Conservation (phyloP, 2,888 invertebrate species). For the Gymnocheta viridis region DNA sequence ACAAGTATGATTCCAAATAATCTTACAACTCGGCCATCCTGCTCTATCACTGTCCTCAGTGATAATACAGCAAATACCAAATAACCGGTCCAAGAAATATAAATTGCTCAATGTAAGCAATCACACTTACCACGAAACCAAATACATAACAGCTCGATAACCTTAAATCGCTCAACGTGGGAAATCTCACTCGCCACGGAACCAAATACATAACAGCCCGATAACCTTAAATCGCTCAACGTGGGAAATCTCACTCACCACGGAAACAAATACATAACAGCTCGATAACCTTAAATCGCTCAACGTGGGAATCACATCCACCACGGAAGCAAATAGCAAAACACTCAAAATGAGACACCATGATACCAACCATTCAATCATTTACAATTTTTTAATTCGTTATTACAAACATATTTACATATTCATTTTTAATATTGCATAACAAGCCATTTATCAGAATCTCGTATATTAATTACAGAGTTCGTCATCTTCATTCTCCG, state of each 20-base stretch:
- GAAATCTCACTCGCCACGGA: neutral
- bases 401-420: neutral
- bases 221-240: too few species aligned
- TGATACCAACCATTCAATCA: too few species aligned
- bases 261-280: too few species aligned
- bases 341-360: too few species aligned
- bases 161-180: neutral
- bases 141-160: neutral
- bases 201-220: too few species aligned
- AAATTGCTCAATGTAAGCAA: neutral
- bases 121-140: neutral
- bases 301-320: too few species aligned
- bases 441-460: neutral
- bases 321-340: too few species aligned
- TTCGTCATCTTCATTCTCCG: neutral
- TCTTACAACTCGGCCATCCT: neutral
- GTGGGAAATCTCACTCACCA: too few species aligned
- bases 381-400: too few species aligned
- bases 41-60: neutral
- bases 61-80: neutral
- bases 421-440: neutral
- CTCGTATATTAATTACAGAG: neutral
- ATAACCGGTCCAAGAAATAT: neutral
- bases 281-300: too few species aligned
- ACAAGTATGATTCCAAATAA: neutral